A percentile compares a stretch with the other conserved stretches of the same genome.
phyloP scores from a whole-genome alignment of 2,888 invertebrate genomes.

The Drosophila pegasa region DNA sequence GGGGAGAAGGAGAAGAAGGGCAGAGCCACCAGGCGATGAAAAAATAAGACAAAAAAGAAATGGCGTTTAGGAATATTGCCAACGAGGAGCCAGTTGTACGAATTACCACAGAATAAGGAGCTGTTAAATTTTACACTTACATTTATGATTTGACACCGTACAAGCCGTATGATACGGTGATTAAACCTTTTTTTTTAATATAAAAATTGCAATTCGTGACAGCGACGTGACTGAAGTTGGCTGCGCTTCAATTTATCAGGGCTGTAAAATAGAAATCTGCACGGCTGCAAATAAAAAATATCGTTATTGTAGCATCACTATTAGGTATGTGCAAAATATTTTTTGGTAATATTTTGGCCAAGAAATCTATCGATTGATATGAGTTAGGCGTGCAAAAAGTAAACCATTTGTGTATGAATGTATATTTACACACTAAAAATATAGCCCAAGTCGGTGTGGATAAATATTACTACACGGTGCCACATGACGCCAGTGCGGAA shows the following conservation, averaged over 20 bases:
- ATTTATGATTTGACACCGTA: slow-evolving; percentile 45
- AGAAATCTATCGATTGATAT: slow-evolving; percentile 33
- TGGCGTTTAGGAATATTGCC: slow-evolving; percentile 64
- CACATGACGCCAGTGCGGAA: slow-evolving; percentile 12
- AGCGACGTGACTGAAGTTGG: slow-evolving; percentile 76
- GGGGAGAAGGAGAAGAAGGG: slow-evolving; percentile 34
- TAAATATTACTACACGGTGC: slow-evolving; percentile 9
- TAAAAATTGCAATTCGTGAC: slow-evolving; percentile 77
- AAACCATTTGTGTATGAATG: slow-evolving; percentile 29
- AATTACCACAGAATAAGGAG: background rate
- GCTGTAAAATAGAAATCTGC: slow-evolving; percentile 26
- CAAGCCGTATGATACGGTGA: slow-evolving; percentile 43
- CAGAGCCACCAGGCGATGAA: slow-evolving; percentile 45
- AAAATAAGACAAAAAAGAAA: slow-evolving; percentile 67
- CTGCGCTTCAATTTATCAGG: slow-evolving; percentile 53
- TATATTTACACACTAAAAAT: slow-evolving; percentile 15
- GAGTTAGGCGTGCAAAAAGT: slow-evolving; percentile 47
- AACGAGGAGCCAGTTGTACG: slow-evolving; percentile 21
- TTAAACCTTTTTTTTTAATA: slow-evolving; percentile 57
- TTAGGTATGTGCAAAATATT: slow-evolving; percentile 23
- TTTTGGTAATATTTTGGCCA: slow-evolving; percentile 19
- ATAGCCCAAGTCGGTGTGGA: background rate
- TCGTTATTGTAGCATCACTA: slow-evolving; percentile 27
- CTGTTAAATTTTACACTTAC: slow-evolving; percentile 48
- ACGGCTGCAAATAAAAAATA: background rate